Evolutionary conservation across 1,140 invertebrate species (phyloP).

Genomic region (Paraescarpia echinospica): DNA sequence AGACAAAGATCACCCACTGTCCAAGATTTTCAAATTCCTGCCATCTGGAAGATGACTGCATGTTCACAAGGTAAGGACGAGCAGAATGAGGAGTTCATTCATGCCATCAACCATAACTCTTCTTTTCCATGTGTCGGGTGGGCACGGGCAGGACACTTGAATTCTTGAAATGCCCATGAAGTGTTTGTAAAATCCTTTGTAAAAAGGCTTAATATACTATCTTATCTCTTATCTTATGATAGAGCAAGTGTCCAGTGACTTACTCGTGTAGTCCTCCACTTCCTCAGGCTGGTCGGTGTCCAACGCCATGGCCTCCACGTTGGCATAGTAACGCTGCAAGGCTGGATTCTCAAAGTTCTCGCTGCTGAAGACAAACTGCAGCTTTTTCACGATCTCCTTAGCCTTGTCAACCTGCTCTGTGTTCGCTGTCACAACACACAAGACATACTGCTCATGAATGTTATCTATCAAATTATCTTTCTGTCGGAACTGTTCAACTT

Average conservation of each 20-base stretch:
- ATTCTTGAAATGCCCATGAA: too few species aligned
- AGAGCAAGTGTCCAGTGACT: conserved; percentile 16
- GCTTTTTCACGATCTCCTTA: conserved; percentile 61
- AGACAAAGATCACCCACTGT: too few species aligned
- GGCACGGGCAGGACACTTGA: too few species aligned
- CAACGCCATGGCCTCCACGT: conserved; percentile 62
- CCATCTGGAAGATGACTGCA: too few species aligned
- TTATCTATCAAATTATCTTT: neutral
- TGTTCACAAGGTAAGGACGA: too few species aligned
- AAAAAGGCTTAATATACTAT: too few species aligned
- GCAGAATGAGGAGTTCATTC: too few species aligned
- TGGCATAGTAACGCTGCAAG: conserved; percentile 61
- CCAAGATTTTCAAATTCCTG: too few species aligned
- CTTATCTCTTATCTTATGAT: too few species aligned
- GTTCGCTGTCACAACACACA: conserved; percentile 37
- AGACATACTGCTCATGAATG: neutral
- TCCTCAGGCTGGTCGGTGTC: conserved; percentile 58
- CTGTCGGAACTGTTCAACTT: neutral
- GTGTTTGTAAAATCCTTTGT: too few species aligned
- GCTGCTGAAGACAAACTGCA: conserved; percentile 59
- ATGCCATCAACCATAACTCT: too few species aligned
- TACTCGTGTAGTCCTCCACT: conserved; percentile 60
- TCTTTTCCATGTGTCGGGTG: too few species aligned
- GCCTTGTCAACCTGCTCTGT: conserved; percentile 57
- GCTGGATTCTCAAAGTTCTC: conserved; percentile 60